phyloP scores from a whole-genome alignment of 1,140 invertebrate species.

The Philotrypesis tridentata region DNA sequence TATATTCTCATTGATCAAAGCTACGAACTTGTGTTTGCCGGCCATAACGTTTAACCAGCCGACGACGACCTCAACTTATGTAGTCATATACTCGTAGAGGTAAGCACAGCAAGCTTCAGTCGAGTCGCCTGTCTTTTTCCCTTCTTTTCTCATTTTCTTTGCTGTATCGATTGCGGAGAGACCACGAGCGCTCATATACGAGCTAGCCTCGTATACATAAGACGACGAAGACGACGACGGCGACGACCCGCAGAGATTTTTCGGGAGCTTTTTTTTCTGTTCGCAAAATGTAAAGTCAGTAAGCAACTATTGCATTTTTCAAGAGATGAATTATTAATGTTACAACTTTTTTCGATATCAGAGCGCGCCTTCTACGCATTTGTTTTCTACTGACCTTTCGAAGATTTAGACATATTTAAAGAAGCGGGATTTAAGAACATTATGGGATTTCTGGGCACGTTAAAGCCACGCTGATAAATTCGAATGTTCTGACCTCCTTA shows the following conservation, averaged over 20 bases:
- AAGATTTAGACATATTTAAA: too few relatives aligned
- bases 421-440: too few relatives aligned
- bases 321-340: neutral
- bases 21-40: neutral
- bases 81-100: neutral
- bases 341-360: too few relatives aligned
- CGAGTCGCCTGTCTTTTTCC: neutral
- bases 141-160: conserved; percentile 19
- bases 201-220: neutral
- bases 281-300: neutral
- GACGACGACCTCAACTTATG: neutral
- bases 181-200: neutral
- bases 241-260: neutral
- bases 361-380: too few relatives aligned
- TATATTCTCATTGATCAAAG: neutral
- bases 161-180: conserved; percentile 20
- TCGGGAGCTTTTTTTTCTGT: neutral
- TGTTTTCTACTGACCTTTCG: too few relatives aligned
- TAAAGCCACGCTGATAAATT: too few relatives aligned
- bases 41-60: neutral
- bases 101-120: neutral
- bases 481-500: too few relatives aligned
- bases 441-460: too few relatives aligned
- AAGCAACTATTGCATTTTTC: neutral
- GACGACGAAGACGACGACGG: too few relatives aligned